phyloP scores from a whole-genome alignment of 2,888 invertebrate genomes.

The Arrhopalites spinosus region DNA sequence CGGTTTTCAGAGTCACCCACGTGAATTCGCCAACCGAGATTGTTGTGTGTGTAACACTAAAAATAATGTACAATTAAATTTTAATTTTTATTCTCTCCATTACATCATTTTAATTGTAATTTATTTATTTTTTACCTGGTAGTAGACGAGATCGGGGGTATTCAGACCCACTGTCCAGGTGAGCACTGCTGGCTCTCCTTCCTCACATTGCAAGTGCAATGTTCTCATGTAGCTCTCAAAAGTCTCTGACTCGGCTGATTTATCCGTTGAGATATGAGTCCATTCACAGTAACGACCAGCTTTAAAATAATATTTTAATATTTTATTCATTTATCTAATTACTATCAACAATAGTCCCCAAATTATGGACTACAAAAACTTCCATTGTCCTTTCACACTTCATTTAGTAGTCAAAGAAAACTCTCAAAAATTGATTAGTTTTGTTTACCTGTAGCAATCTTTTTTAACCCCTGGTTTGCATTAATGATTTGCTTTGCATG shows the following conservation, averaged over 20 bases:
- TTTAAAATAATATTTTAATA: constrained; percentile 57
- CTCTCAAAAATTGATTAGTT: not conserved
- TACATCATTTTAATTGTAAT: not conserved
- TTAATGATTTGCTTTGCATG: constrained; percentile 26
- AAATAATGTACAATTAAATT: not conserved
- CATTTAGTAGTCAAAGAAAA: too few relatives aligned
- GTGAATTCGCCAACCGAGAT: constrained; percentile 91
- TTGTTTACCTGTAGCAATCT: constrained; percentile 1
- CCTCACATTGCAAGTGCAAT: constrained; percentile 74
- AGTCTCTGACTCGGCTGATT: constrained; percentile 71
- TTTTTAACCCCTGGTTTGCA: constrained; percentile 13
- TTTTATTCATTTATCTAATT: not conserved
- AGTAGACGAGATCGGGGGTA: constrained; percentile 83
- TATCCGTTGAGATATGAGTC: constrained; percentile 78
- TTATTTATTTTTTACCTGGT: constrained; percentile 72
- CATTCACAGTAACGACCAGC: constrained; percentile 87
- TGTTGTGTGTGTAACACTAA: constrained; percentile 90
- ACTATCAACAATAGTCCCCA: not conserved
- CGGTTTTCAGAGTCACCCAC: constrained; percentile 74
- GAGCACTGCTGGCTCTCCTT: constrained; percentile 75
- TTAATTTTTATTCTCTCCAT: too few relatives aligned
- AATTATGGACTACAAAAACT: too few relatives aligned
- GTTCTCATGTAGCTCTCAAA: constrained; percentile 80
- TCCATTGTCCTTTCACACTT: too few relatives aligned
- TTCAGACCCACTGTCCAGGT: constrained; percentile 85